Conservation (phyloP, 1,140 invertebrate genomes). For the Dufourea novaeangliae region DNA sequence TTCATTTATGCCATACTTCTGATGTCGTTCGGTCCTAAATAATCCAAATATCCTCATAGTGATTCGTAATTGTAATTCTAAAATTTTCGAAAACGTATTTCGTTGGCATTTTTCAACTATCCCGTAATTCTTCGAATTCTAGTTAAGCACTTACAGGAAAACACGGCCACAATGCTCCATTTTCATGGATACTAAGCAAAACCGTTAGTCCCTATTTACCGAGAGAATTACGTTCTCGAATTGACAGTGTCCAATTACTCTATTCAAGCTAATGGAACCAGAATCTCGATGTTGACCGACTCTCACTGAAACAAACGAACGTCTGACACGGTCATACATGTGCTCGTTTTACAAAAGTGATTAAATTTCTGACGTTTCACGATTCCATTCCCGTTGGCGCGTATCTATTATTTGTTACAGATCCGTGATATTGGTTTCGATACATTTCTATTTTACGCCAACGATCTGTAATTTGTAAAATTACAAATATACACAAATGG, state of each 20-base stretch:
- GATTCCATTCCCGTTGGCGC: neutral
- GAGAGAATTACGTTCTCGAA: constrained; percentile 21
- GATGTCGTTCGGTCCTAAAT: too few species aligned
- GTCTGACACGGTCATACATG: neutral
- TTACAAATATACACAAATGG: too few species aligned
- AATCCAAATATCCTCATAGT: too few species aligned
- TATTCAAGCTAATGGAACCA: constrained; percentile 37
- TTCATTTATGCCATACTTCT: too few species aligned
- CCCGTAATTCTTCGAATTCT: neutral
- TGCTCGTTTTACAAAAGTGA: neutral
- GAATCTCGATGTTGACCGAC: constrained; percentile 15
- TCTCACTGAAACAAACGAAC: constrained; percentile 29
- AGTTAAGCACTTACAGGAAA: neutral
- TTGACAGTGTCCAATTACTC: constrained; percentile 32
- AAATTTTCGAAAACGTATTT: neutral
- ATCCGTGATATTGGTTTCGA: neutral
- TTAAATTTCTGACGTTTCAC: constrained; percentile 11
- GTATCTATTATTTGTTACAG: neutral
- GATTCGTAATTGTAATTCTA: too few species aligned
- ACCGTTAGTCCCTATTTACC: constrained; percentile 23
- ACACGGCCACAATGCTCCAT: neutral
- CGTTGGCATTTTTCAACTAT: neutral
- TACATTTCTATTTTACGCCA: neutral
- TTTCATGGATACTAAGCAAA: constrained; percentile 30
- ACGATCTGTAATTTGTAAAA: too few species aligned